phyloP scores from a whole-genome alignment of 2,113 vertebrate species.

The Mugil cephalus region DNA sequence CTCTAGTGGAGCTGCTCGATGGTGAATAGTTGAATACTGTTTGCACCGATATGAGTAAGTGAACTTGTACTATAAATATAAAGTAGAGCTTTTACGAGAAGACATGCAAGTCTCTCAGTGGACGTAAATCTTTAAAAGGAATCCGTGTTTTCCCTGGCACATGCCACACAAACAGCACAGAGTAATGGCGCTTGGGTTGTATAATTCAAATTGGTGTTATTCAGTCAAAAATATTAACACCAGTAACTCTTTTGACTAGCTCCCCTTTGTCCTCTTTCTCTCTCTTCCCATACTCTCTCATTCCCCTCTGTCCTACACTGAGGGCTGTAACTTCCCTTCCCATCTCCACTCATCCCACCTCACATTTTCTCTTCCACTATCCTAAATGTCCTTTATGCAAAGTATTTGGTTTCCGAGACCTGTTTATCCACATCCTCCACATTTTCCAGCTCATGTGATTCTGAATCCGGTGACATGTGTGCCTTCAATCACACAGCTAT shows the following conservation, averaged over 20 bases:
- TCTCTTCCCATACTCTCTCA: constrained; percentile 3
- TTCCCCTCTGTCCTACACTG: constrained; percentile 28
- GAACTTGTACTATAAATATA: background rate
- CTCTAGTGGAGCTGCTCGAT: too few species aligned
- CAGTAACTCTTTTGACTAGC: background rate
- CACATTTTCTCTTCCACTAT: constrained; percentile 57
- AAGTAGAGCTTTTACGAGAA: background rate
- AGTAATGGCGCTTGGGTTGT: background rate
- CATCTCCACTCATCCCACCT: constrained; percentile 29
- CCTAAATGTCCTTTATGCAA: constrained; percentile 54
- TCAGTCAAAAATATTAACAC: background rate
- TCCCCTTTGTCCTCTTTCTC: background rate
- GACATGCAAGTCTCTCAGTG: background rate
- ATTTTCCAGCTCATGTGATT: constrained; percentile 38
- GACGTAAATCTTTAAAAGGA: constrained; percentile 7
- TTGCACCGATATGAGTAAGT: background rate
- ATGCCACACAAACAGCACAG: background rate
- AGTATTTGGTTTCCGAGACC: constrained; percentile 74
- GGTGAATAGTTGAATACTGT: too few species aligned
- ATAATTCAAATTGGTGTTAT: background rate
- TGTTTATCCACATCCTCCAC: constrained; percentile 68
- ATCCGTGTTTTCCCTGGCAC: background rate
- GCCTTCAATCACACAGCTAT: constrained; percentile 70
- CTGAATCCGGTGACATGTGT: constrained; percentile 47
- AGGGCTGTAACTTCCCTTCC: constrained; percentile 23